Conservation (phyloP, 2,888 invertebrate genomes). For the Tinea pellionella region DNA sequence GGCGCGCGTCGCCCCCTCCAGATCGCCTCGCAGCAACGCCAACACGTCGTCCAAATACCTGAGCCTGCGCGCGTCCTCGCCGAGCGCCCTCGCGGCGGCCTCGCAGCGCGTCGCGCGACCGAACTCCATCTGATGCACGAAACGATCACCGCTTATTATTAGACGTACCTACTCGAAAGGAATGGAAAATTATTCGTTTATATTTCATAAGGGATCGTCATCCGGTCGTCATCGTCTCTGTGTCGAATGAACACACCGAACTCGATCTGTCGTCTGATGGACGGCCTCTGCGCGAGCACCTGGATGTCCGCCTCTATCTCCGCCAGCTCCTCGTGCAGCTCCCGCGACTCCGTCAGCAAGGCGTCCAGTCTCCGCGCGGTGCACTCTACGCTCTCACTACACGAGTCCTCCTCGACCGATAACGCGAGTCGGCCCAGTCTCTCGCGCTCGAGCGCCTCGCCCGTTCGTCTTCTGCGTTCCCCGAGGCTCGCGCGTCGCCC, state of each 20-base stretch:
- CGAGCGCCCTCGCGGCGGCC: conserved; percentile 52
- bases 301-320: conserved; percentile 63
- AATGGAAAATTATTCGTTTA: too few species aligned
- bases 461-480: conserved; percentile 4
- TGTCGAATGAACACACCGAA: neutral
- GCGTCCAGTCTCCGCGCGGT: conserved; percentile 46
- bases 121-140: conserved; percentile 32
- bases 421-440: conserved; percentile 51
- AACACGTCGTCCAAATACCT: conserved; percentile 68
- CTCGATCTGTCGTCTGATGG: neutral
- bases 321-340: conserved; percentile 55
- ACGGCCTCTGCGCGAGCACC: conserved; percentile 33
- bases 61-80: conserved; percentile 55
- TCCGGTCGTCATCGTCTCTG: neutral
- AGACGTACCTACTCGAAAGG: too few species aligned
- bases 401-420: conserved; percentile 54
- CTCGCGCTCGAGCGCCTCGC: conserved; percentile 49
- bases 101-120: conserved; percentile 51
- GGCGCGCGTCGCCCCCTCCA: conserved; percentile 40
- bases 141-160: neutral
- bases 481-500: conserved; percentile 28
- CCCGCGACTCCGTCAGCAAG: conserved; percentile 54
- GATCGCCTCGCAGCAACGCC: conserved; percentile 61
- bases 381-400: conserved; percentile 18
- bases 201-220: neutral